phyloP scores from a whole-genome alignment of 2,888 invertebrate species.

The Aricia artaxerxes region DNA sequence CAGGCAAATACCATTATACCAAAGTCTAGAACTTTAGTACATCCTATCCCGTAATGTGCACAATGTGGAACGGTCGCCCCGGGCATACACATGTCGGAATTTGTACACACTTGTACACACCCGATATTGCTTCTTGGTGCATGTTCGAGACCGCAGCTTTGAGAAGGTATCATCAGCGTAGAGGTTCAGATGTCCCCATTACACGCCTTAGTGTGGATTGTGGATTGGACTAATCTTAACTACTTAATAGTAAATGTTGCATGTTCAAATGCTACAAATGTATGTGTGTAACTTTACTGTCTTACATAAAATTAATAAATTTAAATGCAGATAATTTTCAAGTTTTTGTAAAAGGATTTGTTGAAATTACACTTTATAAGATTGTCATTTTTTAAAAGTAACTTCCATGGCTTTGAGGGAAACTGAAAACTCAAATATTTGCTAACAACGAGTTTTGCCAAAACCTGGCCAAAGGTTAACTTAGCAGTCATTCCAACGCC shows the following conservation, averaged over 20 bases:
- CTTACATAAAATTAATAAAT: too few relatives aligned
- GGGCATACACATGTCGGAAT: conserved; percentile 18
- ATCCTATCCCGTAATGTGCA: neutral
- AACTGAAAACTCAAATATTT: too few relatives aligned
- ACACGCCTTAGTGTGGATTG: neutral
- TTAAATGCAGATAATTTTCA: too few relatives aligned
- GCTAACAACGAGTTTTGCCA: too few relatives aligned
- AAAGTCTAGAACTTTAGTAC: neutral
- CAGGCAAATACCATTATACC: neutral
- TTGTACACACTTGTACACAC: conserved; percentile 11
- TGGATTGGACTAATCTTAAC: neutral
- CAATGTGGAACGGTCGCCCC: neutral
- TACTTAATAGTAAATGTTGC: neutral
- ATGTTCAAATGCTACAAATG: neutral
- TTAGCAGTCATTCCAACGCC: too few relatives aligned
- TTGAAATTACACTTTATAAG: too few relatives aligned
- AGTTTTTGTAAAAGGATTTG: too few relatives aligned
- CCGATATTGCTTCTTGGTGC: conserved; percentile 26
- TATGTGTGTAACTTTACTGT: too few relatives aligned
- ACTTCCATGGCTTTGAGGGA: too few relatives aligned
- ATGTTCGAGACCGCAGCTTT: neutral
- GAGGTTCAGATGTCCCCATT: neutral
- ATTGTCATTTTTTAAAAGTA: too few relatives aligned
- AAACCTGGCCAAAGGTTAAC: too few relatives aligned
- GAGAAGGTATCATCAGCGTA: conserved; percentile 4